Evolutionary conservation across 2,888 invertebrate species (phyloP).

Genomic region (Heteromurus nitidus): DNA sequence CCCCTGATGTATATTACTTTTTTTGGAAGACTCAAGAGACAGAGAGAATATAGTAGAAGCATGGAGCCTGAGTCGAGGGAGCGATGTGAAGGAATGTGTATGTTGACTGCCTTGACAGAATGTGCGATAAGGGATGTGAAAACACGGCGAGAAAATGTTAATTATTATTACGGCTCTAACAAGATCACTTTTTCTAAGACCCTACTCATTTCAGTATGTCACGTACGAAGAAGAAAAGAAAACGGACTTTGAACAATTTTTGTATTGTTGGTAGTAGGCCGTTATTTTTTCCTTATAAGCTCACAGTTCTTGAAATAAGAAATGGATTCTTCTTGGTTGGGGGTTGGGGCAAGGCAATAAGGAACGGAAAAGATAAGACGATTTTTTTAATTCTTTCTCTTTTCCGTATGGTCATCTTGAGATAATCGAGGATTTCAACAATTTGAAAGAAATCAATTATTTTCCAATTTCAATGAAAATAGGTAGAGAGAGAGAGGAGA

Average conservation of each 20-base stretch:
- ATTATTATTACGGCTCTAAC: conserved; percentile 51
- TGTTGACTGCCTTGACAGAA: conserved; percentile 42
- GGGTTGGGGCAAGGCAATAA: no score
- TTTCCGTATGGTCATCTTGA: background rate
- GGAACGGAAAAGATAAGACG: background rate
- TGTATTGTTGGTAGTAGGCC: no score
- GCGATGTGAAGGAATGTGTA: conserved; percentile 9
- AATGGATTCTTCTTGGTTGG: no score
- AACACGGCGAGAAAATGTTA: conserved; percentile 53
- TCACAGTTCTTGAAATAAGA: no score
- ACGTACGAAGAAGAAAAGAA: conserved; percentile 38
- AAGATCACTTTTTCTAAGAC: conserved; percentile 31
- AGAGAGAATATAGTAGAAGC: no score
- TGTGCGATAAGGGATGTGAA: conserved; percentile 23
- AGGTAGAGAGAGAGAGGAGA: background rate
- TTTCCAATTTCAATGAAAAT: conserved; percentile 17
- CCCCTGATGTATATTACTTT: no score
- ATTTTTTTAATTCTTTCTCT: background rate
- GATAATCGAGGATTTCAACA: conserved; percentile 15
- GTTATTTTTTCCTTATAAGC: no score
- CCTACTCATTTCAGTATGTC: conserved; percentile 35
- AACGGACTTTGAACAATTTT: no score
- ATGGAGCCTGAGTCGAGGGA: no score
- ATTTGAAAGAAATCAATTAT: conserved; percentile 48
- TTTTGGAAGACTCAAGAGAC: no score